Evolutionary conservation across 2,113 vertebrate species (phyloP).

Genomic region (Tetraodon nigroviridis): DNA sequence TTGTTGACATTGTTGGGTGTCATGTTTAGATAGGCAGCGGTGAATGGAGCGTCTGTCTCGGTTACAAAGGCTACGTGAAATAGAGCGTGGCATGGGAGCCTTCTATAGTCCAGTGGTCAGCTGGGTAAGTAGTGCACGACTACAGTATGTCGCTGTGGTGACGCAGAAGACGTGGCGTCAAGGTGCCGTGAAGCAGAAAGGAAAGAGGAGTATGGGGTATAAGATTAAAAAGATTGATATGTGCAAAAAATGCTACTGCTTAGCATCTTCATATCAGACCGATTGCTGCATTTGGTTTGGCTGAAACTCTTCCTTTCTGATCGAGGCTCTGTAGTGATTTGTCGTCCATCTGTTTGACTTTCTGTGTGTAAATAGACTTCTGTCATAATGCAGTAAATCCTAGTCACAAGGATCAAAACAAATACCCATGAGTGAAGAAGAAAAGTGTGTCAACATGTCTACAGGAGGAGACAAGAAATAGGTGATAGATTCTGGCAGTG

Average conservation of each 20-base stretch:
- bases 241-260: background rate
- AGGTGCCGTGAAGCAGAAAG: background rate
- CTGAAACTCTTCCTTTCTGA: background rate
- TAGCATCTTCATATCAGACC: background rate
- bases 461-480: too few species aligned
- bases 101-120: constrained; percentile 25
- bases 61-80: constrained; percentile 45
- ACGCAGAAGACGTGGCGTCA: background rate
- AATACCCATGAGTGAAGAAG: too few species aligned
- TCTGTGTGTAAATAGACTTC: background rate
- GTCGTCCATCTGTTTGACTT: background rate
- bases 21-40: constrained; percentile 32
- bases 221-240: background rate
- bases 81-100: constrained; percentile 36
- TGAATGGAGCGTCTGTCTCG: constrained; percentile 38
- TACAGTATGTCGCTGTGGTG: background rate
- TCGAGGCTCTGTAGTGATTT: background rate
- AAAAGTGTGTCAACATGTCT: too few species aligned
- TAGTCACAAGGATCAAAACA: too few species aligned
- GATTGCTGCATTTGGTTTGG: background rate
- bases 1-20: constrained; percentile 49
- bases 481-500: too few species aligned
- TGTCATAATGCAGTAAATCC: background rate
- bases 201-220: too few species aligned
- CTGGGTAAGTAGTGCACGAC: constrained; percentile 1